Percentiles rank a stretch among this genome's conserved stretches.
phyloP scores from a whole-genome alignment of 2,888 invertebrate genomes.

The Rhagonycha lutea region DNA sequence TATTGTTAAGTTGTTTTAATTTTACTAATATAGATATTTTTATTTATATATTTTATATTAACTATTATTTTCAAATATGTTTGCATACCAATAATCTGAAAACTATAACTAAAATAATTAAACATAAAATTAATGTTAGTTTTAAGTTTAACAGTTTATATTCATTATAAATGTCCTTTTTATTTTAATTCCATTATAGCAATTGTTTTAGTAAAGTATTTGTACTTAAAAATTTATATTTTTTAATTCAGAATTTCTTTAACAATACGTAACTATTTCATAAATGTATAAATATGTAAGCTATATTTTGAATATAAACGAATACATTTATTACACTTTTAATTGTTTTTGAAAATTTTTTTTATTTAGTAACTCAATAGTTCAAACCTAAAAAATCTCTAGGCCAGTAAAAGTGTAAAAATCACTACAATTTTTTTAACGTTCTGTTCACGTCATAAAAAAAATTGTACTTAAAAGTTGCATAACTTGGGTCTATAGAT shows the following conservation, averaged over 20 bases:
- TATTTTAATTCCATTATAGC: background rate
- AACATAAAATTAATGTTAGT: background rate
- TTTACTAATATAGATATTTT: constrained; percentile 3
- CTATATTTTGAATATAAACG: background rate
- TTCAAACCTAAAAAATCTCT: no score
- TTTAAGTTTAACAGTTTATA: background rate
- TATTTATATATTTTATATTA: constrained; percentile 2
- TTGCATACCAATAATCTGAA: background rate
- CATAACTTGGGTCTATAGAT: no score
- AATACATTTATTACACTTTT: background rate
- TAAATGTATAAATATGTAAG: background rate
- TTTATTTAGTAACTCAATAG: background rate
- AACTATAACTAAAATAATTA: background rate
- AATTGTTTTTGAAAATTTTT: background rate
- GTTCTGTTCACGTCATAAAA: no score
- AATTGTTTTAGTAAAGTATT: background rate
- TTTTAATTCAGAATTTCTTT: background rate
- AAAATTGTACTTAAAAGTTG: no score
- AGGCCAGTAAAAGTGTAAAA: no score
- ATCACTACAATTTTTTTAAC: no score
- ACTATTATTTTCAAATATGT: background rate
- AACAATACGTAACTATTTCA: background rate
- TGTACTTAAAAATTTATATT: background rate
- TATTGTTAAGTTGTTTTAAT: background rate
- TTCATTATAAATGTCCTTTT: background rate